A percentile compares a stretch with the other conserved stretches of the same genome.
phyloP scores from a whole-genome alignment of 2,888 invertebrate genomes.

The Pristionchus fissidentatus region DNA sequence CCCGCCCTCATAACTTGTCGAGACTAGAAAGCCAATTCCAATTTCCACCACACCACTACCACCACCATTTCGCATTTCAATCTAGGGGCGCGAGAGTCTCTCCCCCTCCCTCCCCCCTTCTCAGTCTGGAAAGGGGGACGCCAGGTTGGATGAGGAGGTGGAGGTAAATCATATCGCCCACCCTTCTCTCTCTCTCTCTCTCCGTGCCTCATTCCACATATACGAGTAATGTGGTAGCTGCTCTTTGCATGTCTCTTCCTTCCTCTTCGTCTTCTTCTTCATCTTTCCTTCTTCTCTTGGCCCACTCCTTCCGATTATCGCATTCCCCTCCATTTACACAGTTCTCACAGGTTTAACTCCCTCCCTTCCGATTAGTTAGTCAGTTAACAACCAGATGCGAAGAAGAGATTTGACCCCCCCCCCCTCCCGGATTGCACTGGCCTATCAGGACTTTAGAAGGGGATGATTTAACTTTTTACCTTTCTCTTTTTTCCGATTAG shows the following conservation, averaged over 20 bases:
- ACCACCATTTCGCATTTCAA: slow-evolving; percentile 38
- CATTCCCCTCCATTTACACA: not conserved
- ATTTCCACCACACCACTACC: not conserved
- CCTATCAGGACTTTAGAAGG: no score
- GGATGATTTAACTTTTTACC: no score
- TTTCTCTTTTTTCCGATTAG: no score
- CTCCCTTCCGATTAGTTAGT: slow-evolving; percentile 14
- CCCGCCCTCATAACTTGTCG: not conserved
- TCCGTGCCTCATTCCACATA: slow-evolving; percentile 12
- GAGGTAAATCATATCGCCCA: slow-evolving; percentile 40
- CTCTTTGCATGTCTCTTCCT: slow-evolving; percentile 27
- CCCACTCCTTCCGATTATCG: not conserved
- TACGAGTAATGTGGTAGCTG: slow-evolving; percentile 26
- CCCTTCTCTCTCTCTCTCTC: not conserved
- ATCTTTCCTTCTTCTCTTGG: not conserved
- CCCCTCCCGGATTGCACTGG: no score
- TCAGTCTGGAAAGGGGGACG: slow-evolving; percentile 8
- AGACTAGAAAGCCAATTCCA: no score
- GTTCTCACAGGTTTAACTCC: not conserved
- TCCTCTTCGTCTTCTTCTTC: not conserved
- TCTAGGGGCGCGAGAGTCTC: not conserved
- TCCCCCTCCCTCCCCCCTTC: no score
- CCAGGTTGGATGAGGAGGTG: slow-evolving; percentile 13
- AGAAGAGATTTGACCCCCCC: not conserved
- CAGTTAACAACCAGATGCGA: not conserved